phyloP scores from a whole-genome alignment of 2,888 invertebrate genomes.

The Gisinianus flammeolus region DNA sequence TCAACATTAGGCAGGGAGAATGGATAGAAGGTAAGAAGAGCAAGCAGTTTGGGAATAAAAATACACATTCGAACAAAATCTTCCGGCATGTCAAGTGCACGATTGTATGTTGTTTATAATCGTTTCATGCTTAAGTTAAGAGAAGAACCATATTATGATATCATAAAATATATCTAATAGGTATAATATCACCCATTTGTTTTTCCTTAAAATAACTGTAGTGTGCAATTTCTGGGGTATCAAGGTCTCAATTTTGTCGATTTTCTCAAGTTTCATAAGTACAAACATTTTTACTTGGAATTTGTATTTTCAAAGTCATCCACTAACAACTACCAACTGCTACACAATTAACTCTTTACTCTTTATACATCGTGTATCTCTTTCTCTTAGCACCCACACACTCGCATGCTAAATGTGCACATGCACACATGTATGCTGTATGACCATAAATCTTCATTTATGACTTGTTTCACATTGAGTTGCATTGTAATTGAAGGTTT shows the following conservation, averaged over 20 bases:
- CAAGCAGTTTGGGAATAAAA: too few relatives aligned
- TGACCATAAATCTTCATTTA: neutral
- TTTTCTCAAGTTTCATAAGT: too few relatives aligned
- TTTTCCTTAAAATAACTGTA: neutral
- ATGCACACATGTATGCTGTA: neutral
- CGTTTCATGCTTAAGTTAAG: too few relatives aligned
- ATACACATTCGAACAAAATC: too few relatives aligned
- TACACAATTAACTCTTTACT: neutral
- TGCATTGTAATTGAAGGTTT: neutral
- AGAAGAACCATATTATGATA: neutral
- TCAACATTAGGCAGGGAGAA: too few relatives aligned
- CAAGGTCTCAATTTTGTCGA: neutral
- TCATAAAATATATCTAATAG: neutral
- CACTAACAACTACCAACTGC: too few relatives aligned
- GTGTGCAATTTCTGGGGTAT: neutral
- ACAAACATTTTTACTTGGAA: neutral
- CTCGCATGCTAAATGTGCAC: too few relatives aligned
- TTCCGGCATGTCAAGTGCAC: too few relatives aligned
- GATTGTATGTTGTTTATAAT: too few relatives aligned
- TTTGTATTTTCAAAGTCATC: neutral
- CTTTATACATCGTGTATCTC: neutral
- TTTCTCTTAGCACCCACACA: neutral
- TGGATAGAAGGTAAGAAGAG: too few relatives aligned
- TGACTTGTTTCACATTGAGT: neutral
- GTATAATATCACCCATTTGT: too few relatives aligned